Percentiles rank a stretch among this genome's conserved stretches.
These are phyloP conservation scores for Mimachlamys varia DNA, from an alignment of 2,888 invertebrate genomes.

Conservation along the genomic window DNA sequence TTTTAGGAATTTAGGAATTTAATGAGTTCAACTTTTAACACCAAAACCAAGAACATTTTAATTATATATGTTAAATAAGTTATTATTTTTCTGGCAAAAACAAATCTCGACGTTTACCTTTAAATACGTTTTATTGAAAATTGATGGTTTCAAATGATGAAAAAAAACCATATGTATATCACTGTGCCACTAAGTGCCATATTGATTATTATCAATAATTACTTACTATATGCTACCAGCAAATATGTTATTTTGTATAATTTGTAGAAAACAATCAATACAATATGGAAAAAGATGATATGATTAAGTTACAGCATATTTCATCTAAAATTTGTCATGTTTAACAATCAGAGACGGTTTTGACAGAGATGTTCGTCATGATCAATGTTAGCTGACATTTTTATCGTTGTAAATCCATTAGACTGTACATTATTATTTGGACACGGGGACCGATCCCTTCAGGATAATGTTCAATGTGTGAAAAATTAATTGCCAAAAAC, in stretches of 20 bases:
- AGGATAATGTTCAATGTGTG: neutral
- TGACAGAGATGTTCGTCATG: neutral
- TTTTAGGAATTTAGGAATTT: too few relatives aligned
- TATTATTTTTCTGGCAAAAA: too few relatives aligned
- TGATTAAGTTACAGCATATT: neutral
- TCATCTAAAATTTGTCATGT: neutral
- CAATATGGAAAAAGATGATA: neutral
- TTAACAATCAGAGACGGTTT: neutral
- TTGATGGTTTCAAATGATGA: too few relatives aligned
- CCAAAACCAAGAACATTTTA: too few relatives aligned
- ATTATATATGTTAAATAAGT: too few relatives aligned
- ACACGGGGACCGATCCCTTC: neutral
- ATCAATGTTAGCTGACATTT: neutral
- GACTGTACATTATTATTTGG: conserved; percentile 5
- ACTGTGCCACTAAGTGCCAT: too few relatives aligned
- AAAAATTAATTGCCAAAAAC: conserved; percentile 32
- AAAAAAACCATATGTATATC: too few relatives aligned
- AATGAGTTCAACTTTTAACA: too few relatives aligned
- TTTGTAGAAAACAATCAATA: neutral
- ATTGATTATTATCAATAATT: too few relatives aligned
- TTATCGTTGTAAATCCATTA: neutral
- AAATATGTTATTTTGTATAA: neutral
- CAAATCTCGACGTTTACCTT: too few relatives aligned
- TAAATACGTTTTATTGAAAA: too few relatives aligned
- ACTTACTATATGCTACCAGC: neutral